These are phyloP conservation scores for Brachionichthys hirsutus DNA, from an alignment of 2,113 vertebrate species.

Conservation along the genomic window DNA sequence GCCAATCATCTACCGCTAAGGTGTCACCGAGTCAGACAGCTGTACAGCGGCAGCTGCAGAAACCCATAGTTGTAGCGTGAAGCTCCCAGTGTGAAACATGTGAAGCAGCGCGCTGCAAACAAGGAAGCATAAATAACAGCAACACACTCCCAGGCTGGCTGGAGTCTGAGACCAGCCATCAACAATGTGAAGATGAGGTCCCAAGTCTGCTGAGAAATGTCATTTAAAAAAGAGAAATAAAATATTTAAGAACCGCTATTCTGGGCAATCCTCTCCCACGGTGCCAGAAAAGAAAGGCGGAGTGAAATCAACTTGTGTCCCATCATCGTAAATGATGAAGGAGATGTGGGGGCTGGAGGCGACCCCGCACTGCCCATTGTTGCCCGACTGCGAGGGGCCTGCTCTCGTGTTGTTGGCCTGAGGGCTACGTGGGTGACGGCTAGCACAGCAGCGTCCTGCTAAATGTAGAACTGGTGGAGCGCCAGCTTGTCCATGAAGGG, in stretches of 20 bases:
- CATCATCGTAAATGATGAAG: conserved; percentile 43
- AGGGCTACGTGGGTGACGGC: conserved; percentile 41
- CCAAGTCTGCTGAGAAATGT: conserved; percentile 31
- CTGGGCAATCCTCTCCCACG: conserved; percentile 8
- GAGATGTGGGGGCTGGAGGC: conserved; percentile 23
- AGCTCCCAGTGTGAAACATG: conserved; percentile 2
- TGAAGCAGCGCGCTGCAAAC: conserved; percentile 13
- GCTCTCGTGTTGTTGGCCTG: conserved; percentile 44
- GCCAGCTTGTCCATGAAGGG: conserved; percentile 97
- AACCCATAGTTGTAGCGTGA: conserved; percentile 10
- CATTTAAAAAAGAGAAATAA: conserved; percentile 42
- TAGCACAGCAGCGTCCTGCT: conserved; percentile 64
- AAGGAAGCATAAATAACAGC: conserved; percentile 41
- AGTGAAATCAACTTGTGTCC: conserved; percentile 57
- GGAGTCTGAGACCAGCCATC: conserved; percentile 29
- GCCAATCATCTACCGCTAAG: conserved; percentile 27
- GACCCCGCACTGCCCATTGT: conserved; percentile 32
- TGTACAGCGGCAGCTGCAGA: conserved; percentile 29
- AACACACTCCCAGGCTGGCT: conserved; percentile 19
- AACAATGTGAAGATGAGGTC: conserved; percentile 29
- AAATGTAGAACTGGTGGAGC: conserved; percentile 98
- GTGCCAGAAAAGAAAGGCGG: conserved; percentile 44
- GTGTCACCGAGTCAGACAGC: conserved; percentile 72
- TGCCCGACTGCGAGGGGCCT: conserved; percentile 33
- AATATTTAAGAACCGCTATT: conserved; percentile 33